Evolutionary conservation across 1,140 invertebrate species (phyloP).

Genomic region (Brachionus rotundiformis): DNA sequence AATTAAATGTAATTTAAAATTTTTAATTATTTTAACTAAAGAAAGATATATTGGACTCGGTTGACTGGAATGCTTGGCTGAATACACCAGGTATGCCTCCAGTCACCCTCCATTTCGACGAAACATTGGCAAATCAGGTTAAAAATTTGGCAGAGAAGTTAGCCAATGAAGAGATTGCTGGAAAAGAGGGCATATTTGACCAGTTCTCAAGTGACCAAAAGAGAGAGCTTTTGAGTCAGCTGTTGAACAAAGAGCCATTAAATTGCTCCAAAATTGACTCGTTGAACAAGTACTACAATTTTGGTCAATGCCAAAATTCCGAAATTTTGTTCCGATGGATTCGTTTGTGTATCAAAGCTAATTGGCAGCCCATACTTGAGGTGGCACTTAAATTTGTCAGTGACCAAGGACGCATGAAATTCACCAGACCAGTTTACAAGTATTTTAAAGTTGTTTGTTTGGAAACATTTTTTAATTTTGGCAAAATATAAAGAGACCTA

Average conservation of each 20-base stretch:
- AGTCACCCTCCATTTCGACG: constrained; percentile 10
- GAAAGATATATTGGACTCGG: constrained; percentile 34
- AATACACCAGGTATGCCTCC: constrained; percentile 47
- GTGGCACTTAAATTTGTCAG: constrained; percentile 21
- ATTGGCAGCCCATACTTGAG: constrained; percentile 21
- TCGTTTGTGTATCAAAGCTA: constrained; percentile 21
- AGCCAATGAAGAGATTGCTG: neutral
- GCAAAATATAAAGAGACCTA: constrained; percentile 14
- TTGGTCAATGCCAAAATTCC: constrained; percentile 43
- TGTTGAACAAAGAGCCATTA: constrained; percentile 26
- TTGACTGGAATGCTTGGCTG: constrained; percentile 51
- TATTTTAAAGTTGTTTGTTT: no score
- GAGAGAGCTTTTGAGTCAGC: constrained; percentile 22
- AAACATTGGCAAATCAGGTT: constrained; percentile 46
- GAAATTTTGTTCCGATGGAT: constrained; percentile 51
- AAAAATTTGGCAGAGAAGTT: constrained; percentile 27
- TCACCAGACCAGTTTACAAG: constrained; percentile 47
- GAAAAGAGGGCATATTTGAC: neutral
- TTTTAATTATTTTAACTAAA: neutral
- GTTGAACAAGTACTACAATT: constrained; percentile 45
- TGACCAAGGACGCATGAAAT: constrained; percentile 51
- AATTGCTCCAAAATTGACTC: neutral
- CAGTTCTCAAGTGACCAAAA: constrained; percentile 35
- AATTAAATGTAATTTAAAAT: no score
- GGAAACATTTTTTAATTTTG: neutral